Conservation (phyloP, 2,888 invertebrate species). For the Shargacucullia verbasci region DNA sequence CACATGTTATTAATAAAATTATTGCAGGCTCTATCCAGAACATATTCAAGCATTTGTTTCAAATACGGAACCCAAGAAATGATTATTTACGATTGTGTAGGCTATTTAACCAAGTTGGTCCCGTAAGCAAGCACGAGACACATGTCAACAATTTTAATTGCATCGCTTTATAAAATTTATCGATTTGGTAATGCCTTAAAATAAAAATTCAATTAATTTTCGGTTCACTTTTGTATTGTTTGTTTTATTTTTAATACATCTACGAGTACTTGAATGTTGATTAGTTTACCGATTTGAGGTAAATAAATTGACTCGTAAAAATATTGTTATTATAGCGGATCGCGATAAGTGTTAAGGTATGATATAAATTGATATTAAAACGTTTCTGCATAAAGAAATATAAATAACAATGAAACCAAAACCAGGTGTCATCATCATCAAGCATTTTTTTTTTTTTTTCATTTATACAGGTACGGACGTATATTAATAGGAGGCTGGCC, state of each 20-base stretch:
- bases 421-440: no score
- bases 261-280: conserved; percentile 57
- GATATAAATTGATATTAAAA: no score
- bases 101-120: conserved; percentile 57
- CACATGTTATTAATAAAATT: no score
- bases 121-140: conserved; percentile 60
- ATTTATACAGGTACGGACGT: no score
- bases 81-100: conserved; percentile 56
- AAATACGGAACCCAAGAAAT: conserved; percentile 44
- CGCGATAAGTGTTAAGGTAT: conserved; percentile 9
- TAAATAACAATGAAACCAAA: no score
- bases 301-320: conserved; percentile 41
- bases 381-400: background rate
- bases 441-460: no score
- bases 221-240: conserved; percentile 58
- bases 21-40: no score
- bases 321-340: conserved; percentile 26
- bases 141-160: conserved; percentile 69
- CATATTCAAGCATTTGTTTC: background rate
- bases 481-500: no score
- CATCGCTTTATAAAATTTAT: conserved; percentile 65
- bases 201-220: conserved; percentile 73
- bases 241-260: conserved; percentile 60
- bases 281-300: conserved; percentile 40
- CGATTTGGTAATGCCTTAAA: conserved; percentile 59